Conservation (phyloP, 1,140 invertebrate species). For the Aphelinus certus region DNA sequence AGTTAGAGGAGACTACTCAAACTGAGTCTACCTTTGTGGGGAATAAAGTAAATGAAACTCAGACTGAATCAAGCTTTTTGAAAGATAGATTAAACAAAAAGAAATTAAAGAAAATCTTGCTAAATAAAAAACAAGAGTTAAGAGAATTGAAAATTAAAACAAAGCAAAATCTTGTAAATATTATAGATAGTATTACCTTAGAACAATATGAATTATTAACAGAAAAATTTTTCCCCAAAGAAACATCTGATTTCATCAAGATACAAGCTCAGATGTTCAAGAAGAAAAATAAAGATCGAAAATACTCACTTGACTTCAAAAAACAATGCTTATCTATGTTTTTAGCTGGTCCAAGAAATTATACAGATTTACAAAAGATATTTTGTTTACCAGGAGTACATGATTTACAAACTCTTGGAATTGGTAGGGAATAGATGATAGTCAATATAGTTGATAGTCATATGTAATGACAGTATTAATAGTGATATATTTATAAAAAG, state of each 20-base stretch:
- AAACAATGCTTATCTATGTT: constrained; percentile 20
- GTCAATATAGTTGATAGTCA: too few species aligned
- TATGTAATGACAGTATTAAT: not conserved
- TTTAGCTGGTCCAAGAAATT: constrained; percentile 23
- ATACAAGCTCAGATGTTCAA: constrained; percentile 36
- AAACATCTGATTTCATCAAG: constrained; percentile 36
- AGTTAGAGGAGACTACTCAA: constrained; percentile 21
- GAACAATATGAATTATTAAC: constrained; percentile 36
- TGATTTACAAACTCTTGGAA: constrained; percentile 49
- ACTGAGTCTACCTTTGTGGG: constrained; percentile 2
- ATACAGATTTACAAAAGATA: constrained; percentile 32
- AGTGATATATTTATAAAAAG: not conserved
- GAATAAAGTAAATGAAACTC: constrained; percentile 15
- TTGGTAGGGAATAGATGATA: too few species aligned
- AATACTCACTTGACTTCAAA: constrained; percentile 27
- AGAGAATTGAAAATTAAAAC: constrained; percentile 29
- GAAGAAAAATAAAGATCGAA: constrained; percentile 8
- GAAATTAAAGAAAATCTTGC: constrained; percentile 22
- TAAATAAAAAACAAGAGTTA: constrained; percentile 25
- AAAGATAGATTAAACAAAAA: constrained; percentile 31
- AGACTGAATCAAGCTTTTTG: constrained; percentile 28
- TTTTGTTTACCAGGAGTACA: constrained; percentile 19
- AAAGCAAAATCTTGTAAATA: constrained; percentile 22
- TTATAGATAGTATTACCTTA: constrained; percentile 29
- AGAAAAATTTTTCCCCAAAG: constrained; percentile 35